phyloP scores from a whole-genome alignment of 1,140 invertebrate species.

The Trichonephila inaurata region DNA sequence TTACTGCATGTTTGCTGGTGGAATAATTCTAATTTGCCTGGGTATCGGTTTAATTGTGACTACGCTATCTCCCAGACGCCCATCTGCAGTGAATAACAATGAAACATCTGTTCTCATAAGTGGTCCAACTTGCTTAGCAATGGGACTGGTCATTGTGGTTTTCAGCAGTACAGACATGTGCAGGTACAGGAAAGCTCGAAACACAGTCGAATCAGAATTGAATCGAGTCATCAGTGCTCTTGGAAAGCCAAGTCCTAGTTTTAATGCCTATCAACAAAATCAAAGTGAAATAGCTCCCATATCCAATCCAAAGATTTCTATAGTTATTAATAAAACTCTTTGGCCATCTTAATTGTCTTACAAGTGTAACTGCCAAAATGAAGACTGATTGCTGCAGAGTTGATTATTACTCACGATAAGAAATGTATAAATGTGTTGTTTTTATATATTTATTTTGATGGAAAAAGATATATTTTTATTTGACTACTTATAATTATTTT shows the following conservation, averaged over 20 bases:
- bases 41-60: conserved; percentile 56
- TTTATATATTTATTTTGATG: too few relatives aligned
- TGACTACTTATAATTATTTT: too few relatives aligned
- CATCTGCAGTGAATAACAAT: conserved; percentile 37
- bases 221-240: conserved; percentile 53
- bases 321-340: conserved; percentile 62
- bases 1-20: conserved; percentile 60
- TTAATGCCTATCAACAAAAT: neutral
- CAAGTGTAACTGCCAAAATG: too few relatives aligned
- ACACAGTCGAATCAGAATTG: conserved; percentile 58
- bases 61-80: neutral
- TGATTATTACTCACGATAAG: too few relatives aligned
- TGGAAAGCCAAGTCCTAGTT: conserved; percentile 43
- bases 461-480: too few relatives aligned
- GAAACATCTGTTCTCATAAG: conserved; percentile 69
- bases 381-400: too few relatives aligned
- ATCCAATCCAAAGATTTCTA: conserved; percentile 60
- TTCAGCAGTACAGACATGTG: conserved; percentile 65
- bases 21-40: conserved; percentile 54
- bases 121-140: conserved; percentile 51
- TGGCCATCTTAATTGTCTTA: conserved; percentile 31
- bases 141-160: conserved; percentile 35
- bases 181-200: conserved; percentile 40
- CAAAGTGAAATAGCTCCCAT: neutral
- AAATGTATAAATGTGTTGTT: too few relatives aligned